phyloP scores from a whole-genome alignment of 2,888 invertebrate species.

The Scaptomyza caliginosa region DNA sequence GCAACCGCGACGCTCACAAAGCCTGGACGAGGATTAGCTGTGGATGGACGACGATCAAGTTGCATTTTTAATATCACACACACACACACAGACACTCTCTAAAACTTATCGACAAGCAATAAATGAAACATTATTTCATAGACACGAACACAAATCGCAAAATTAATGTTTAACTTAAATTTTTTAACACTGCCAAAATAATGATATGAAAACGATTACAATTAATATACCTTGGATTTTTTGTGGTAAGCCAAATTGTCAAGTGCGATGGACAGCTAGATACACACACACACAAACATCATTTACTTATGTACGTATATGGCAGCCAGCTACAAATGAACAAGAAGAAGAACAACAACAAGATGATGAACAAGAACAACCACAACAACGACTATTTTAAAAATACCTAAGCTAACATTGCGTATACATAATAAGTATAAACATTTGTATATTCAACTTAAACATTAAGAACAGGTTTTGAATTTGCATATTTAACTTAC shows the following conservation, averaged over 20 bases:
- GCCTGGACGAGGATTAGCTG: conserved; percentile 70
- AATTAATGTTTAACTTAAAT: conserved; percentile 57
- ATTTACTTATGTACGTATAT: conserved; percentile 39
- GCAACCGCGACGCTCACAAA: conserved; percentile 62
- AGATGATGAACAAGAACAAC: conserved; percentile 49
- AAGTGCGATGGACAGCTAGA: conserved; percentile 43
- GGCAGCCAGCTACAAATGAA: conserved; percentile 60
- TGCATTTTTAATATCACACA: conserved; percentile 38
- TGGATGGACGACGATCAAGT: conserved; percentile 14
- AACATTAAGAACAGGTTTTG: conserved; percentile 73
- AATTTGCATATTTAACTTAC: conserved; percentile 71
- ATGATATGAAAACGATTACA: conserved; percentile 33
- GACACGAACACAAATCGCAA: conserved; percentile 24
- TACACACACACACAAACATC: conserved; percentile 20
- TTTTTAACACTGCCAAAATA: conserved; percentile 79
- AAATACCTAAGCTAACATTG: conserved; percentile 70
- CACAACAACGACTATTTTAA: conserved; percentile 81
- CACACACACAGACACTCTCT: neutral
- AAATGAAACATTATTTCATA: conserved; percentile 46
- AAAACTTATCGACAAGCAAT: conserved; percentile 68
- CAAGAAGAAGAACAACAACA: conserved; percentile 51
- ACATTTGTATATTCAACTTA: conserved; percentile 76
- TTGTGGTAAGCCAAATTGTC: conserved; percentile 67
- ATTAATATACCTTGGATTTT: conserved; percentile 42
- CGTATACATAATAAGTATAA: conserved; percentile 65